Base-by-base conservation (phyloP, 1,140 invertebrate genomes). In the Leptonema lineaticorne region DNA sequence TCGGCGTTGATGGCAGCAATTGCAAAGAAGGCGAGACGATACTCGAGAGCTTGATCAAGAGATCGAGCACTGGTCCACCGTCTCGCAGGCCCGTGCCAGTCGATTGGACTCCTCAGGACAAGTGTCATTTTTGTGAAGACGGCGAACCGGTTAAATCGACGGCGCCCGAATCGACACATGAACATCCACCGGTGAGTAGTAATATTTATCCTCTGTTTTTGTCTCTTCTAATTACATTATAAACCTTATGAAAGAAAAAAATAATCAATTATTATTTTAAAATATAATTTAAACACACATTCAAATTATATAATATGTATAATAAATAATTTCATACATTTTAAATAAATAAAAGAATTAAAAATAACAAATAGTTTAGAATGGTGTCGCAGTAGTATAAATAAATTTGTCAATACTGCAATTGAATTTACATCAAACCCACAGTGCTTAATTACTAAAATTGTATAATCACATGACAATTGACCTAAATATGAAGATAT, bases 71-170 rank as follows among this genome's bases (percentile, higher is more conserved):
- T 7, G 69, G 69, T 11, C 69, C 69, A 53, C 73, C 45, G 78
- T 3, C 5, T 6, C 78, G 67, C 78, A 82, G 63, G 46, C 69
- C 75, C 69, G 78, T 78, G 73, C 87, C 88, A 20, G 83, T 87
- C 78, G 92, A 94, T 79, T 95, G 92, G 92, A 89, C 88, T 79
- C 91, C 92, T 73, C 84, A 90, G 75, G 89, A 91, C 78, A 92
- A 91, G 82, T 94, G 92, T 82, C 90, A 90, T 85, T 93, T 93
- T 81, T 95, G 92, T 84, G 86, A 90, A 77, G 89, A 92, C 85
- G 90, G 89, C 78, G 90, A 90, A 78, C 83, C 89, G 76, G 68
- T 73, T 64, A 75, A 74, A 70, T 71, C 73, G 64, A 59, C 65
- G 58, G 46, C 64, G 2, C 56, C 30, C 5, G 67, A 69, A 14